Evolutionary conservation across 37 sponge, comb jelly and placozoan genomes (phyloP).

Genomic region (Axinella damicornis): DNA sequence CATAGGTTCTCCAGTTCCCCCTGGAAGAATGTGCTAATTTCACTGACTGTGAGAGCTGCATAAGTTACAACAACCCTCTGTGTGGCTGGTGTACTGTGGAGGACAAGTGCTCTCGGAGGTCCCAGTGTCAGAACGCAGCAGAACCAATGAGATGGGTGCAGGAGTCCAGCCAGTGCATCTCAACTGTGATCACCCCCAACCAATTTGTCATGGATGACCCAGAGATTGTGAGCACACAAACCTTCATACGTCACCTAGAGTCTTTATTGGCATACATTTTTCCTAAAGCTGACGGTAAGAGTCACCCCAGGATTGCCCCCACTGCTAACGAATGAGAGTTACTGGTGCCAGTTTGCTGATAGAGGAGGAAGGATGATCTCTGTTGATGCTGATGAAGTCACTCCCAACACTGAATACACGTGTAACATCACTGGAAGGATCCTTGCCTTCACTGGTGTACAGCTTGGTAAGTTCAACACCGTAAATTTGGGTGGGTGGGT

Average conservation of each 20-base stretch:
- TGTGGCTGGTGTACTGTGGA: constrained; percentile 91
- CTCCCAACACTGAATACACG: not conserved
- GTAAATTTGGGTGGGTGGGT: too few species aligned
- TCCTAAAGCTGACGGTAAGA: constrained; percentile 13
- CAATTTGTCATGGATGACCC: constrained; percentile 23
- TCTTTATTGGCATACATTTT: too few species aligned
- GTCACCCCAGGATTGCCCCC: constrained; percentile 43
- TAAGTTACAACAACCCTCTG: constrained; percentile 33
- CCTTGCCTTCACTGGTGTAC: not conserved
- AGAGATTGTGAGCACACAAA: not conserved
- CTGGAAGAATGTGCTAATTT: not conserved
- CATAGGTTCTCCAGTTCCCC: constrained; percentile 1
- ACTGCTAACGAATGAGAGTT: constrained; percentile 30
- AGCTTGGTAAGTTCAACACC: not conserved
- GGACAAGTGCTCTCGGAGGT: constrained; percentile 76
- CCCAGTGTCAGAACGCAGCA: constrained; percentile 62
- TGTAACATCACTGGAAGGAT: constrained; percentile 22
- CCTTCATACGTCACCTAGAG: too few species aligned
- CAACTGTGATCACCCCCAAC: constrained; percentile 11
- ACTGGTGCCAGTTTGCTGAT: constrained; percentile 35
- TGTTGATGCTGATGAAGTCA: constrained; percentile 16
- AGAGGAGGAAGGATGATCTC: constrained; percentile 7
- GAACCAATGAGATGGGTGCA: constrained; percentile 33
- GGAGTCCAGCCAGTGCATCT: not conserved
- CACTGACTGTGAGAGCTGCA: not conserved